phyloP scores from a whole-genome alignment of 2,113 vertebrate species.

The Pyrgilauda ruficollis region DNA sequence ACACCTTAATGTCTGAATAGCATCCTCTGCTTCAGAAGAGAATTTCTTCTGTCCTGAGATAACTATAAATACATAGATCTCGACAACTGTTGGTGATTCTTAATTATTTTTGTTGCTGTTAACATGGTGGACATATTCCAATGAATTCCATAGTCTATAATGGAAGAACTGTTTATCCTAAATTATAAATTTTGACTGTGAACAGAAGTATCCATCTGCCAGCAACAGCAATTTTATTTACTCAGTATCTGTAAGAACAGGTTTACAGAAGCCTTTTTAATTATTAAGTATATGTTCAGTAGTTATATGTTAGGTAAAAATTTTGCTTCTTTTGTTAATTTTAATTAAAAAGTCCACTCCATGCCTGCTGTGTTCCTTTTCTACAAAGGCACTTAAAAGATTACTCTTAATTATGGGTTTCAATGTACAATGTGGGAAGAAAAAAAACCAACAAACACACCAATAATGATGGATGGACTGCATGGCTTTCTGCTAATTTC shows the following conservation, averaged over 20 bases:
- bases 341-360: constrained; percentile 54
- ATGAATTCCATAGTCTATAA: background rate
- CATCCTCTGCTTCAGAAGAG: background rate
- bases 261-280: constrained; percentile 42
- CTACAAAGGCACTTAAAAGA: constrained; percentile 36
- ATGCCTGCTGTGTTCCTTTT: constrained; percentile 18
- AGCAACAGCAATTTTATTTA: background rate
- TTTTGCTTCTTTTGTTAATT: constrained; percentile 55
- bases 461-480: constrained; percentile 27
- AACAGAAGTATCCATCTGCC: background rate
- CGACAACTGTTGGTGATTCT: background rate
- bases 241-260: background rate
- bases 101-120: background rate
- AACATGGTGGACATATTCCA: background rate
- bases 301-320: constrained; percentile 16
- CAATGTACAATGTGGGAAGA: background rate
- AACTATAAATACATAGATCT: background rate
- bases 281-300: constrained; percentile 25
- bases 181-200: background rate
- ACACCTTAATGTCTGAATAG: background rate
- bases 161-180: background rate
- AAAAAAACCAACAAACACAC: background rate
- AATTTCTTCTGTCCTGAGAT: background rate
- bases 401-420: constrained; percentile 48
- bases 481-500: background rate